Evolutionary conservation across 2,888 invertebrate genomes (phyloP).

Genomic region (Eupsilia transversa): DNA sequence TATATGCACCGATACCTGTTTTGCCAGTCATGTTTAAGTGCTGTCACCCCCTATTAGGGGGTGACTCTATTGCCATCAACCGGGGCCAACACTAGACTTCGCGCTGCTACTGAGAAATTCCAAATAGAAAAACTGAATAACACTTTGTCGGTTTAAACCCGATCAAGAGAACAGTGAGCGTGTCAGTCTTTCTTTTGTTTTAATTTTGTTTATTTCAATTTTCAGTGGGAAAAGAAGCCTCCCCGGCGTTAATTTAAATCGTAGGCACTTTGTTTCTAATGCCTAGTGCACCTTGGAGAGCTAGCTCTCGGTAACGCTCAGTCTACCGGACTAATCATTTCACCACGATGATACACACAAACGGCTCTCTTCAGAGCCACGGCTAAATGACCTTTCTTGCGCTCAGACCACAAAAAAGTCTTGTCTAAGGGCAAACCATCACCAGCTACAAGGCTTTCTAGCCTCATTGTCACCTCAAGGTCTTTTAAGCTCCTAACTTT

Average conservation of each 20-base stretch:
- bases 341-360: not conserved
- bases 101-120: too few species aligned
- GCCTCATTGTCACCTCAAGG: not conserved
- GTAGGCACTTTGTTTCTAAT: too few species aligned
- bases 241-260: too few species aligned
- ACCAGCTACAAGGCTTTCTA: too few species aligned
- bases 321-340: not conserved
- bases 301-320: too few species aligned
- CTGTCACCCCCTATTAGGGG: too few species aligned
- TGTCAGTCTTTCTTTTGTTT: not conserved
- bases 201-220: not conserved
- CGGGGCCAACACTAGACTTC: not conserved
- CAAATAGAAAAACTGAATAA: not conserved
- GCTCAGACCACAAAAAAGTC: not conserved
- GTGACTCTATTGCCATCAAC: not conserved
- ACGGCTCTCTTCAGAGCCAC: not conserved
- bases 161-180: not conserved
- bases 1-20: too few species aligned
- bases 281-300: not conserved
- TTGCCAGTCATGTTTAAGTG: not conserved
- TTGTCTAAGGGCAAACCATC: not conserved
- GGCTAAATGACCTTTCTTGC: not conserved
- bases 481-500: constrained; percentile 2
- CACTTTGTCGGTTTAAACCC: not conserved
- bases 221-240: not conserved